Percentiles rank a stretch among this genome's conserved stretches.
These are phyloP conservation scores for Streblospio benedicti DNA, from an alignment of 1,140 invertebrate species.

Conservation along the genomic window DNA sequence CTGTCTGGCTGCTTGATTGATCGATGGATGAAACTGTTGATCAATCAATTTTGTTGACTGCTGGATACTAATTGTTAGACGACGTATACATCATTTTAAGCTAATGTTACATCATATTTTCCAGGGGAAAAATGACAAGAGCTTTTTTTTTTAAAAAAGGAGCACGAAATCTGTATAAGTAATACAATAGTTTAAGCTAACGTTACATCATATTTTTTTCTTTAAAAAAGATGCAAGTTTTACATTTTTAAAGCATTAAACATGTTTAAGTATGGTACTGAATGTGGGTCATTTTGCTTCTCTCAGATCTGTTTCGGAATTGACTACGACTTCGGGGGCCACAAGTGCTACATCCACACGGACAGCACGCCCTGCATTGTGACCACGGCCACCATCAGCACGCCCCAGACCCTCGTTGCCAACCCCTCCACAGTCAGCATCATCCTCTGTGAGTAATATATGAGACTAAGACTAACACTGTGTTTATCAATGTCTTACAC, in stretches of 20 bases:
- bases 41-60: too few relatives aligned
- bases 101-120: too few relatives aligned
- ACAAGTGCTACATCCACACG: constrained; percentile 1
- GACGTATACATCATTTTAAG: too few relatives aligned
- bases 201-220: background rate
- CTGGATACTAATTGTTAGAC: too few relatives aligned
- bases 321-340: background rate
- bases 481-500: too few relatives aligned
- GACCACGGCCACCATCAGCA: background rate
- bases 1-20: too few relatives aligned
- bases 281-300: background rate
- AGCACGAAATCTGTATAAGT: background rate
- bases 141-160: background rate
- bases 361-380: background rate
- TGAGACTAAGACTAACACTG: too few relatives aligned
- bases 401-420: background rate
- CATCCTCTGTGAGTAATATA: background rate
- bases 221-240: background rate
- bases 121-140: too few relatives aligned
- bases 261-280: background rate
- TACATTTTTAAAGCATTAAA: background rate
- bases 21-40: too few relatives aligned
- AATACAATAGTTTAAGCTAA: background rate
- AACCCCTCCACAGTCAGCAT: background rate
- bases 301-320: background rate